These are phyloP conservation scores for Harpalus rufipes DNA, from an alignment of 2,888 invertebrate species.

Conservation along the genomic window DNA sequence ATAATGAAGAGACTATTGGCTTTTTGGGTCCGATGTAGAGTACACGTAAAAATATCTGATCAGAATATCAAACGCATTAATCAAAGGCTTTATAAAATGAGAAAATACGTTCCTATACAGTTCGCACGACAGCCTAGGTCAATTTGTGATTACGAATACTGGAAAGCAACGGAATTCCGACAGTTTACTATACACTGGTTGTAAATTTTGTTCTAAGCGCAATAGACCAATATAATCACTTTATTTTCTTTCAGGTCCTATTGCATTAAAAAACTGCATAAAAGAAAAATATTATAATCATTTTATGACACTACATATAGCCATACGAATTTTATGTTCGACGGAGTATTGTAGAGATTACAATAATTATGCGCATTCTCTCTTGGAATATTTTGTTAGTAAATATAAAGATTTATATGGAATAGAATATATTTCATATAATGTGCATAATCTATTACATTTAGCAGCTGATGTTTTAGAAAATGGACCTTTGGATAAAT, in stretches of 20 bases:
- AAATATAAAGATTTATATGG: slow-evolving; percentile 69
- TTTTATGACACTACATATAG: slow-evolving; percentile 21
- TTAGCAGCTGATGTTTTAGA: slow-evolving; percentile 67
- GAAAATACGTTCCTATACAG: too few species aligned
- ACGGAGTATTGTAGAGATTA: slow-evolving; percentile 28
- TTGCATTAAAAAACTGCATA: not conserved
- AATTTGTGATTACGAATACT: not conserved
- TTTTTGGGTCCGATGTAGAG: not conserved
- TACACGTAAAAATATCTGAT: not conserved
- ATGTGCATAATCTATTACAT: slow-evolving; percentile 70
- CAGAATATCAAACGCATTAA: too few species aligned
- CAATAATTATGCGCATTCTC: slow-evolving; percentile 61
- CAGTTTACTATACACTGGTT: not conserved
- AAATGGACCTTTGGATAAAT: slow-evolving; percentile 67
- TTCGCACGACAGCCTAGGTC: not conserved
- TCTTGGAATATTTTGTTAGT: slow-evolving; percentile 68
- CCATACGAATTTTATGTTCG: slow-evolving; percentile 21
- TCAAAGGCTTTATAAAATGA: too few species aligned
- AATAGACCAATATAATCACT: not conserved
- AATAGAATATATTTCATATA: slow-evolving; percentile 69
- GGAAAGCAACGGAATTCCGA: not conserved
- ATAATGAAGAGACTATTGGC: slow-evolving; percentile 7
- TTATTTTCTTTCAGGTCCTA: not conserved
- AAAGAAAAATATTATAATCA: slow-evolving; percentile 9
- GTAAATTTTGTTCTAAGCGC: not conserved